Base-by-base conservation (phyloP, 2,113 vertebrate genomes). In the Pseudorectes ferrugineus region DNA sequence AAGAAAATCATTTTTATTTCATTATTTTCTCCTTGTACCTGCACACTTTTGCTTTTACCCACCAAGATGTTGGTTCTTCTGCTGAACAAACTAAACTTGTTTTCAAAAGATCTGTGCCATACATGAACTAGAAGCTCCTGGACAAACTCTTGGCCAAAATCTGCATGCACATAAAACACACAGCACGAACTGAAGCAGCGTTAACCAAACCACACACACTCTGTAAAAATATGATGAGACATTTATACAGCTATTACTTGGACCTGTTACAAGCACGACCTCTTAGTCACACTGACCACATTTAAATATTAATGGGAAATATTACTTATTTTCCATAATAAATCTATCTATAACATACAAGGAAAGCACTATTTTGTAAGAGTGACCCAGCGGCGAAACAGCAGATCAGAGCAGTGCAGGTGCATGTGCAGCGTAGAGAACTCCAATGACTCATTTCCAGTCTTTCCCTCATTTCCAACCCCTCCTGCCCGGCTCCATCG, bases 191-290 rank as follows among this genome's bases (percentile, higher is more conserved):
- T 5, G 21, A 29, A 66, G 25, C 20, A 7, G 2, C 1, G 3
- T 31, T 28, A 62, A 61, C 13, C 29, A n/a, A 70, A 36, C n/a
- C 49, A 31, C 42, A 45, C 4, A 35, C 15, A 10, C 5, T 10
- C 29, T 24, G 8, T 14, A 31, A 83, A 89, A 81, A 66, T 6
- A 5, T 0, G 13, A 1, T 0, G 16, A 10, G 0, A 9, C 5
- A 6, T 2, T 38, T 29, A 11, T 3, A 23, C 0, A 48, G 43
- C 14, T 31, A 9, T 4, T 31, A 21, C 14, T 4, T 11, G 13
- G 4, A 36, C 1, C 28, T 65, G 1, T 46, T 40, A 42, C 1
- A 43, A 90, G 31, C 15, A 4, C 4, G 2, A 18, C 2, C 58
- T 33, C 28, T 40, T 16, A 31, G 57, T 8, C 25, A 61, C 22